phyloP scores from a whole-genome alignment of 2,888 invertebrate species.

The Apamea anceps region DNA sequence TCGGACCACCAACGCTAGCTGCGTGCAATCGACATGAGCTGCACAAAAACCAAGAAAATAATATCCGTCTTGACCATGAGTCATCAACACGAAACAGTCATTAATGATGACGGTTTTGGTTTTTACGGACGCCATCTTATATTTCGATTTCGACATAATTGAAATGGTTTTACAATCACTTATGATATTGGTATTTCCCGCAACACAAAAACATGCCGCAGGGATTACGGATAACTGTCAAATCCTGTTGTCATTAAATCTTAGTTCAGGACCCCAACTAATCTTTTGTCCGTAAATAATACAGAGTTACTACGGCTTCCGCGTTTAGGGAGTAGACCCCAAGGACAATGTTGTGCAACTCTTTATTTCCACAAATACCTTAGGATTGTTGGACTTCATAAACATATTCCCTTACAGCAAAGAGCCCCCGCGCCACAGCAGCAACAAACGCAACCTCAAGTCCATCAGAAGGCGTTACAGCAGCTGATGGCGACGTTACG shows the following conservation, averaged over 20 bases:
- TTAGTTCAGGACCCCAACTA: neutral
- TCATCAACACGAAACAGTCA: neutral
- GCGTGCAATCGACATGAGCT: no score
- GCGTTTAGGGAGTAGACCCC: neutral
- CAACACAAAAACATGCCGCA: neutral
- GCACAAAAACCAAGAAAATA: neutral
- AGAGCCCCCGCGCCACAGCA: conserved; percentile 83
- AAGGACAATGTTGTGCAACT: neutral
- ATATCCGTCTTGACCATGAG: neutral
- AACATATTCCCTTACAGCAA: conserved; percentile 66
- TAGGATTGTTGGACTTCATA: neutral
- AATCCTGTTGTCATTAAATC: neutral
- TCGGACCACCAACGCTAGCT: no score
- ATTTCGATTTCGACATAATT: neutral
- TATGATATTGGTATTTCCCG: neutral
- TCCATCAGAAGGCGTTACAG: conserved; percentile 92
- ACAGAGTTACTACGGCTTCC: neutral
- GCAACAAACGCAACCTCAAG: conserved; percentile 83
- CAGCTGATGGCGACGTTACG: conserved; percentile 97
- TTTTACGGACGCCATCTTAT: neutral
- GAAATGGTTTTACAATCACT: neutral
- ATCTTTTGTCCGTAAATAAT: neutral
- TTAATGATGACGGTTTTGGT: neutral
- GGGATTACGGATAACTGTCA: neutral
- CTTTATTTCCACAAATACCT: neutral